Base-by-base conservation (phyloP, 2,888 invertebrate species). In the Tipula helvola region DNA sequence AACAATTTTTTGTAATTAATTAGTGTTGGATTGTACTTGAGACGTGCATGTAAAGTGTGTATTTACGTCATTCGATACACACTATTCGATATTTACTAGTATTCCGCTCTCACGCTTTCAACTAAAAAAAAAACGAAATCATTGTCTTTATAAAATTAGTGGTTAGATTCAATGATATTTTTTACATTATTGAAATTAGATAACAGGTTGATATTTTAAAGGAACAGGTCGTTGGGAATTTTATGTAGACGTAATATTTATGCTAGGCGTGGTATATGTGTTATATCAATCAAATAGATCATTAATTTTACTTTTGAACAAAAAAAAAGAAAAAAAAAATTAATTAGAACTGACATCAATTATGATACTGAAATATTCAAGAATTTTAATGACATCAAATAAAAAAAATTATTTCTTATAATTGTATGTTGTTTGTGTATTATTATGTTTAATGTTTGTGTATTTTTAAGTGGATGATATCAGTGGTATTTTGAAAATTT, bases 291-390 rank as follows among this genome's bases (percentile, higher is more conserved):
- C 71, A 71, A 71, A 71, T 71, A 71, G 71, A 71, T 71, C 71
- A 71, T 71, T 71, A 71, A 71, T 71, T 28, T 71, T 71, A 71
- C 71, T 71, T 71, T n/a, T 28, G 28, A 18, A 28, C 28, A 16
- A 8, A 57, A 28, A 28, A 28, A 18, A 71, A 71, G 1, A 71
- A 7, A 71, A 18, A 71, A 71, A 8, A 71, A 7, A 71, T 28
- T 71, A 71, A 71, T 71, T 71, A 71, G 71, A 71, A 71, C 71
- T 71, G 71, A 71, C 71, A 71, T 71, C 71, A 71, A 71, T 71
- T 71, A 71, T 71, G 71, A 71, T 71, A 71, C 71, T 71, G 71
- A 71, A 71, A 71, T 71, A 71, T 71, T 71, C 71, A 71, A 71
- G 71, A 71, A 71, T 71, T 71, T 71, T 71, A 71, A 71, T 71